Evolutionary conservation across 2,797 vertebrate species (phyloP), one percentile per base, ranked within the genome.

Genomic region (Betta splendens): DNA sequence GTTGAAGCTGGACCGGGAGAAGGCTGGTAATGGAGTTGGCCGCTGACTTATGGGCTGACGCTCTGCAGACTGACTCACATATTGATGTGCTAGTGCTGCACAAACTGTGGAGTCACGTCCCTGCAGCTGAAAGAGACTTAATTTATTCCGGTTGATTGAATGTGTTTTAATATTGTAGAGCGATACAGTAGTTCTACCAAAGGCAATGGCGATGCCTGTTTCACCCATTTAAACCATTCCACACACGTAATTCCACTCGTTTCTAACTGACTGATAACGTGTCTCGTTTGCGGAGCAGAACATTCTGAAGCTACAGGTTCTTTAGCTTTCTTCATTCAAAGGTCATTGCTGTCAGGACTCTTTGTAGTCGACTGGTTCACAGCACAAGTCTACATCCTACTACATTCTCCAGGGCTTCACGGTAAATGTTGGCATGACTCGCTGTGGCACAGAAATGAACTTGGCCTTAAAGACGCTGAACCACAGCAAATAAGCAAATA

Each of bases 21-120:
- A 71, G 60, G 61, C 22, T 43, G 61, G 55, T 52, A 74, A 81
- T 75, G 68, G 67, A 79, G 64, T 55, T 38, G 52, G 59, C 78
- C 36, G 50, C 51, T 58, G 69, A 57, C 37, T 73, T 50, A 23
- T 31, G 45, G 37, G 50, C 52, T 39, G 22, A 69, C 46, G 74
- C 57, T 59, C 50, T 42, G 60, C 46, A 64, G 64, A 38, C 51
- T 72, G 72, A 61, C 28, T 53, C 49, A 56, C 73, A 76, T 71
- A 72, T 53, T 67, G 62, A 72, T 74, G 58, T 33, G 52, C 17
- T 12, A 21, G 23, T 31, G 35, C 45, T 70, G 32, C 48, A 56
- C 38, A 48, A 35, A 17, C 17, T 54, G 25, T 15, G 36, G 40
- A 47, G 54, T 42, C 38, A 65, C 15, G 33, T 59, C 36, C 10